Percentiles rank a stretch among this genome's conserved stretches.
phyloP scores from a whole-genome alignment of 2,113 vertebrate species.

The Stigmatopora nigra region DNA sequence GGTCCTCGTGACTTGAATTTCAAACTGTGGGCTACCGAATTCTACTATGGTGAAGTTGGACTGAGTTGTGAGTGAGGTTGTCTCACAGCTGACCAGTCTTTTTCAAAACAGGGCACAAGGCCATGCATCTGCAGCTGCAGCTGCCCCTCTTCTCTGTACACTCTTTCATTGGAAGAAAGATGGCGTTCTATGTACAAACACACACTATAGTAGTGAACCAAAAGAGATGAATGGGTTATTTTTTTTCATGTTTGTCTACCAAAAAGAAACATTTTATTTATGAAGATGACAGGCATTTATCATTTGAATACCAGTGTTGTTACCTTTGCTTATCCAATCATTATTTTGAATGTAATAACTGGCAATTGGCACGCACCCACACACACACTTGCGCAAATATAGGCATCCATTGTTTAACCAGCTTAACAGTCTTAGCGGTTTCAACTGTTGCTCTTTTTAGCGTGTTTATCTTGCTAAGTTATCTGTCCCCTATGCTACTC shows the following conservation, averaged over 20 bases:
- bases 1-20: slow-evolving; percentile 5
- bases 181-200: slow-evolving; percentile 38
- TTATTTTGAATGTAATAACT: slow-evolving; percentile 7
- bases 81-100: slow-evolving; percentile 62
- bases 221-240: no score
- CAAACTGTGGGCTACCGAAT: slow-evolving; percentile 7
- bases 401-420: slow-evolving; percentile 57
- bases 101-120: slow-evolving; percentile 54
- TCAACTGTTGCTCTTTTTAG: slow-evolving; percentile 42
- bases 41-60: slow-evolving; percentile 10
- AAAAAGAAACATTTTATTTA: neutral
- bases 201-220: neutral
- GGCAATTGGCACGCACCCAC: slow-evolving; percentile 5
- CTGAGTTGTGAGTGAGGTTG: slow-evolving; percentile 18
- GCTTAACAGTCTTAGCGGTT: slow-evolving; percentile 37
- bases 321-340: slow-evolving; percentile 6
- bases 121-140: slow-evolving; percentile 73
- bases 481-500: slow-evolving; percentile 62
- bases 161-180: slow-evolving; percentile 63
- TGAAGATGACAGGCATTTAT: neutral
- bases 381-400: slow-evolving; percentile 24
- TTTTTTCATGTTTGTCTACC: neutral
- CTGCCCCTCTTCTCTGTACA: slow-evolving; percentile 66
- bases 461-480: slow-evolving; percentile 52
- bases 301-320: neutral